Conservation (phyloP, 2,888 invertebrate genomes). For the Meliscaeva auricollis region DNA sequence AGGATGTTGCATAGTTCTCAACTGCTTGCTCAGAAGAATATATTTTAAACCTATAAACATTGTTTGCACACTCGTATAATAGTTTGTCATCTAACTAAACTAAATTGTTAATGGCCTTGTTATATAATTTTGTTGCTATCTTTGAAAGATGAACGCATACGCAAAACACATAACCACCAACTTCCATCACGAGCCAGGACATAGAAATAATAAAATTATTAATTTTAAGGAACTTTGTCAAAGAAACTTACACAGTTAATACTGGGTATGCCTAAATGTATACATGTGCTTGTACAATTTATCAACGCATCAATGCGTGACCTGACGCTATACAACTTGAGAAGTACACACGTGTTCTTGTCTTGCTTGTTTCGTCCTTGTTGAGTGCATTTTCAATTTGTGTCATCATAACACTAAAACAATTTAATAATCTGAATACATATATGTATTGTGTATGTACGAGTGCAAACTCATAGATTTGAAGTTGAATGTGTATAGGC, state of each 20-base stretch:
- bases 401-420: background rate
- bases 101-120: conserved; percentile 46
- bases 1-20: background rate
- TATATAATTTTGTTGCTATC: background rate
- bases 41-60: conserved; percentile 7
- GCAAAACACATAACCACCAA: background rate
- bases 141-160: background rate
- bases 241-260: background rate
- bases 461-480: conserved; percentile 2
- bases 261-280: background rate
- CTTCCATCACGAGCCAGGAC: background rate
- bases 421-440: conserved; percentile 17
- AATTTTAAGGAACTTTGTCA: conserved; percentile 34
- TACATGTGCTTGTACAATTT: no score
- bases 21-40: background rate
- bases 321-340: background rate
- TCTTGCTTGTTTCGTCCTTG: conserved; percentile 10
- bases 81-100: conserved; percentile 44
- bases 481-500: background rate
- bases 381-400: conserved; percentile 15
- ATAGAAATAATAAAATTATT: conserved; percentile 17
- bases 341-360: background rate
- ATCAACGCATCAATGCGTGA: conserved; percentile 7
- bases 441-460: background rate
- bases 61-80: background rate